Evolutionary conservation across 2,113 vertebrate species (phyloP), one percentile per base, ranked within the genome.

Genomic region (Castor canadensis): DNA sequence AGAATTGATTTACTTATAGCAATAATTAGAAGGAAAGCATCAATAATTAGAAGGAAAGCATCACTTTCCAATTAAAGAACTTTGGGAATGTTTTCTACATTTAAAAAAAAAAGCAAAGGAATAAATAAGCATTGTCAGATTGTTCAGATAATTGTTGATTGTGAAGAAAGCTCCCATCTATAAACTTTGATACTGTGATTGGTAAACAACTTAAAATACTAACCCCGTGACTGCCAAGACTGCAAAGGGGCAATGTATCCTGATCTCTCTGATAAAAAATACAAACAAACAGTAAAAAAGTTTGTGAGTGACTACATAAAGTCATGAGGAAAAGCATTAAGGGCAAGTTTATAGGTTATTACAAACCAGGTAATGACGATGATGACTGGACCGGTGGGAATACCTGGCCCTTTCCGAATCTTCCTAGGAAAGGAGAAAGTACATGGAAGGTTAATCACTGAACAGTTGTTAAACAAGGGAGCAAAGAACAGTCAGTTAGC

Each of bases 341-440:
- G 71, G 9, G 2, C 89, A 97, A 95, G 8, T 32, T 87, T 17
- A 95, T 54, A 97, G 76, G 81, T 92, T 82, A 97, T 97, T 99
- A 99, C 99, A 98, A 99, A 99, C 99, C 99, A 99, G 98, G 75
- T 98, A 98, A 95, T 98, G 98, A 96, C 96, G 98, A 95, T 72
- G 98, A 96, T 88, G 98, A 98, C 98, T 98, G 98, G 99, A 98
- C 95, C 97, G 98, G 97, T 98, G 97, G 97, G 98, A 98, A 97
- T 98, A 97, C 98, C 98, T 98, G 98, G 99, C 99, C 97, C 99
- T 99, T 96, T 99, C 99, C 92, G 99, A 96, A 97, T 99, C 99
- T 98, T 99, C 99, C 99, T 99, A 97, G 97, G 97, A 98, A 98
- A 98, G 97, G 97, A 98, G 96, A 98, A 87, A 98, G 96, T 58